Percentiles rank a stretch among this genome's conserved stretches.
phyloP scores from a whole-genome alignment of 2,888 invertebrate genomes.

The Perithous albicinctus region DNA sequence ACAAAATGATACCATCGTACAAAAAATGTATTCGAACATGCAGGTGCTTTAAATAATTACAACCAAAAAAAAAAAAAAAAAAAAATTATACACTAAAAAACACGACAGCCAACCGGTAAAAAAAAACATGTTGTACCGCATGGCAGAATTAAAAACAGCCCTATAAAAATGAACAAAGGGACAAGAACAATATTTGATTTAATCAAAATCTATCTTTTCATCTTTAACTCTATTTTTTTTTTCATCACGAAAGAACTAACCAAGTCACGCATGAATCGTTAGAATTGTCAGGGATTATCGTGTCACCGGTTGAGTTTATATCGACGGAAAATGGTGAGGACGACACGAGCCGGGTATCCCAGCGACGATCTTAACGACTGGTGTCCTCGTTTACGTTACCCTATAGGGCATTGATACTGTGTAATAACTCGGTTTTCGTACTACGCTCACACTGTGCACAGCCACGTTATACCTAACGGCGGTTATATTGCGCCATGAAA shows the following conservation, averaged over 20 bases:
- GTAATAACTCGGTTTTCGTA: constrained; percentile 18
- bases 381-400: constrained; percentile 24
- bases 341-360: constrained; percentile 17
- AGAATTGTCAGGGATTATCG: constrained; percentile 35
- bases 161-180: neutral
- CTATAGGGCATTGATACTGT: constrained; percentile 6
- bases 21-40: too few species aligned
- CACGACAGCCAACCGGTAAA: neutral
- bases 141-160: neutral
- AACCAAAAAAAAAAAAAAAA: too few species aligned
- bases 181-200: neutral
- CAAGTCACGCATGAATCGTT: constrained; percentile 42
- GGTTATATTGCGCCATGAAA: constrained; percentile 1
- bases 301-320: neutral
- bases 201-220: neutral
- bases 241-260: neutral
- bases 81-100: too few species aligned
- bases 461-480: constrained; percentile 11
- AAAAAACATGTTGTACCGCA: neutral
- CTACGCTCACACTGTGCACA: constrained; percentile 8
- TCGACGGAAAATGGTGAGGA: constrained; percentile 3
- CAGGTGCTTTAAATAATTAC: too few species aligned
- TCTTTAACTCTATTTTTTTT: neutral
- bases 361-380: constrained; percentile 23
- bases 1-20: too few species aligned